phyloP scores from a whole-genome alignment of 2,113 vertebrate species.

The Eurypyga helias region DNA sequence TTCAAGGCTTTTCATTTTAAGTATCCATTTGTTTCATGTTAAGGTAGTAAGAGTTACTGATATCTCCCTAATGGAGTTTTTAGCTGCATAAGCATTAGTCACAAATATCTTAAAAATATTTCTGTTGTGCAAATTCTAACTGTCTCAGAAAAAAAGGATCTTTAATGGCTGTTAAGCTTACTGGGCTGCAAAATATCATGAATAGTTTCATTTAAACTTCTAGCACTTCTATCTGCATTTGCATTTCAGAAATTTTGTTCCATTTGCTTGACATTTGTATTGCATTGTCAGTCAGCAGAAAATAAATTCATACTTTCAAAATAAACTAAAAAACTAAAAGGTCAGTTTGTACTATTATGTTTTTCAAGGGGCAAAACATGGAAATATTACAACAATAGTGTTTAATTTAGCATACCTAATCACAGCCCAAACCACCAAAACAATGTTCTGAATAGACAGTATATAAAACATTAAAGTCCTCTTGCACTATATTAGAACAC shows the following conservation, averaged over 20 bases:
- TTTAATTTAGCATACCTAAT: background rate
- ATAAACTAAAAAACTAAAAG: background rate
- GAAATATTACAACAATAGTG: background rate
- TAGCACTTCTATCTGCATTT: background rate
- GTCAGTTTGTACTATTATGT: background rate
- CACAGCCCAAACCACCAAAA: background rate
- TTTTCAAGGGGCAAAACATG: background rate
- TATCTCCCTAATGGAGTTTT: background rate
- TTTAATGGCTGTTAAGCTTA: slow-evolving; percentile 23
- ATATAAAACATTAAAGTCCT: background rate
- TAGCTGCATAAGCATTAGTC: background rate
- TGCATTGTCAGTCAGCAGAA: slow-evolving; percentile 14
- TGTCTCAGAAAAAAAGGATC: background rate
- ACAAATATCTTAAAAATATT: background rate
- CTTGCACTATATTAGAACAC: background rate
- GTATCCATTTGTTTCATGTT: background rate
- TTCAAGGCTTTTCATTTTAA: background rate
- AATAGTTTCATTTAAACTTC: slow-evolving; percentile 32
- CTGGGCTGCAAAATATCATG: slow-evolving; percentile 30
- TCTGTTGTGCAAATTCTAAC: background rate
- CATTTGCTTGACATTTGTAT: slow-evolving; percentile 28
- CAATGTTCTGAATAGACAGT: background rate
- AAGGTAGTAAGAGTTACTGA: background rate
- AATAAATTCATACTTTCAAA: slow-evolving; percentile 1
- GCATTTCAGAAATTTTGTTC: background rate